Evolutionary conservation across 2,113 vertebrate genomes (phyloP), one percentile per base, ranked within the genome.

Genomic region (Rissa tridactyla): DNA sequence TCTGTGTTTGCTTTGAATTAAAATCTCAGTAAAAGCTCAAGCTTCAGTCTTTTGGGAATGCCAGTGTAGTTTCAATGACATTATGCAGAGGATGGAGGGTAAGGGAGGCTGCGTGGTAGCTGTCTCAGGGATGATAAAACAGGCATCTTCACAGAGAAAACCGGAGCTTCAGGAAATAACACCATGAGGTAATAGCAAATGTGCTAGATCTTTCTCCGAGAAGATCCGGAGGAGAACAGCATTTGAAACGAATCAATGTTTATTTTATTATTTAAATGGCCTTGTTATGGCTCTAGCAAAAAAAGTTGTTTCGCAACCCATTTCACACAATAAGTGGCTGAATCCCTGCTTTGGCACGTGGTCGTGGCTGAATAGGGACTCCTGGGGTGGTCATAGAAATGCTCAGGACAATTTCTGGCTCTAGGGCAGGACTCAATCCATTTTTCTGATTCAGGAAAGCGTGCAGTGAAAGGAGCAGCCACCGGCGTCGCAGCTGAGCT

Each of bases 1-100:
- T 83, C 58, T 89, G 51, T 94, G 87, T 92, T 93, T 76, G 30
- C 51, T 97, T 96, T 96, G 96, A 96, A 96, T 85, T 95, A 82
- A 97, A 95, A 92, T 55, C 64, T 96, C 79, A 85, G 69, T 66
- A 86, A 87, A 44, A 91, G 71, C 60, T 91, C 66, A 91, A 64
- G 75, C 52, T 27, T 94, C 51, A 22, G 62, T 94, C 89, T 96
- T 95, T 92, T 47, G 86, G 92, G 80, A 95, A 90, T 42, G 6
- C 38, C 70, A 86, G 5, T 51, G 49, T 60, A 76, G 77, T 72
- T 94, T 77, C 90, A 97, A 93, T 23, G 40, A 79, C 68, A 79
- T 94, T 85, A 91, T 57, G 49, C 6, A n/a, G 76, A 72, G 38
- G n/a, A 91, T n/a, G 49, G 58, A 80, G 73, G 27, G 17, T 30